Evolutionary conservation across 2,888 invertebrate genomes (phyloP).

Genomic region (Perdita meconis): DNA sequence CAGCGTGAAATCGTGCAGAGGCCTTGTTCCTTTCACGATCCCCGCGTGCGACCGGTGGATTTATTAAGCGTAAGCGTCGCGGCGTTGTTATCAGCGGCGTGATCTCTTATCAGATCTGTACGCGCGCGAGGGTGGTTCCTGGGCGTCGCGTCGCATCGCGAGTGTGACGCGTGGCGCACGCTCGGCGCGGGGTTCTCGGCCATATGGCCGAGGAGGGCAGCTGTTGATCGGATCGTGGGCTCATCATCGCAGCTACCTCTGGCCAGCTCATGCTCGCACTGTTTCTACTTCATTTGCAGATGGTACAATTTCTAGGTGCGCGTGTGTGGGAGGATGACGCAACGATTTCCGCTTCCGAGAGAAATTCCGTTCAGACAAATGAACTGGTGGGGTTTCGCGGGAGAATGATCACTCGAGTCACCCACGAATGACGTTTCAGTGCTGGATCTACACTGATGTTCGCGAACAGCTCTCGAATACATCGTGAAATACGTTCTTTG

Average conservation of each 20-base stretch:
- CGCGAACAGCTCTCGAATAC: too few relatives aligned
- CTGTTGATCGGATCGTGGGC: conserved; percentile 75
- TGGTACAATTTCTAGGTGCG: conserved; percentile 64
- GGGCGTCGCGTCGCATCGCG: conserved; percentile 42
- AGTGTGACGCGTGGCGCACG: conserved; percentile 46
- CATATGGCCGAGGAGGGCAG: conserved; percentile 80
- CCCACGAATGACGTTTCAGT: too few relatives aligned
- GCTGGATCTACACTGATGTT: too few relatives aligned
- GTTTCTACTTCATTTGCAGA: conserved; percentile 74
- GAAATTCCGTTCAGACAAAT: conserved; percentile 42
- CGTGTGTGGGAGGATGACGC: conserved; percentile 65
- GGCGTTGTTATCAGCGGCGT: conserved; percentile 70
- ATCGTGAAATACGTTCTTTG: too few relatives aligned
- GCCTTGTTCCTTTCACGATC: conserved; percentile 14
- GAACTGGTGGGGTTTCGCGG: background rate
- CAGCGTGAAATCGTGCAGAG: conserved; percentile 27
- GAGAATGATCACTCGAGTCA: background rate
- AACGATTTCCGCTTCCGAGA: conserved; percentile 38
- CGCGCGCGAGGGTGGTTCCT: conserved; percentile 69
- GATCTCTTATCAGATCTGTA: conserved; percentile 76
- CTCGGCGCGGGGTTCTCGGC: conserved; percentile 74
- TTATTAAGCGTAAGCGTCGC: conserved; percentile 62
- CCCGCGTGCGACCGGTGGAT: conserved; percentile 56
- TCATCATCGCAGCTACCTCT: conserved; percentile 65
- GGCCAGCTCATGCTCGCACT: conserved; percentile 67